Evolutionary conservation across 2,797 vertebrate species (phyloP), one percentile per base, ranked within the genome.

Genomic region (Spheniscus humboldti): DNA sequence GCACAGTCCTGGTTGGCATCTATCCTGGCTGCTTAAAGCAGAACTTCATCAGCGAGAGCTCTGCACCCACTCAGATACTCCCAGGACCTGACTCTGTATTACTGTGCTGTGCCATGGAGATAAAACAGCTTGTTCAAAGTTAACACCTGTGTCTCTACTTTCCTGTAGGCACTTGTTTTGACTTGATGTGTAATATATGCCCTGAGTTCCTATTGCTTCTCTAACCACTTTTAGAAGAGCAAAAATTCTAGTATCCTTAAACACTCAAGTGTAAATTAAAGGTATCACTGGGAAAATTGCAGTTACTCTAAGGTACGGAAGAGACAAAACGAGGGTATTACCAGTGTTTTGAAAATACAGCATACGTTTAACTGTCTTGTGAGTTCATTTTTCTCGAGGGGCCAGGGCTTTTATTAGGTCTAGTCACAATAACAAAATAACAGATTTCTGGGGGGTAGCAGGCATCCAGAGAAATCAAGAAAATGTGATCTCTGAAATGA

Each of bases 1-100:
- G 39, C 13, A 31, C 10, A 4, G 0, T 48, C 73, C 47, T 0
- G 0, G 27, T 3, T 78, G 64, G 24, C 41, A 53, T 50, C 37
- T 2, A 0, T 27, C 53, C 56, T 67, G 50, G 22, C 24, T 74
- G 20, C 22, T 81, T 52, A 41, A 47, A 88, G 13, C 28, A 79
- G 47, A 83, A 59, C 37, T 60, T 93, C 9, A 18, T 41, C 45
- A 78, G 22, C 3, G 3, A 50, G 28, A 85, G 23, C 19, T 71
- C 69, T 67, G 30, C 17, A 47, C 11, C 50, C 11, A 11, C 48
- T n/a, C 37, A 20, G 52, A 23, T 13, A 27, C 28, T 82, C 43
- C 39, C 56, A 88, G 64, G 9, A 86, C 55, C 31, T 52, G 25
- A 37, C 0, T 3, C 13, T 48, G 27, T 60, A 5, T 57, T 73